A percentile compares a stretch with the other conserved stretches of the same genome.
Evolutionary conservation across 2,888 invertebrate species (phyloP).

Genomic region (Ferdinandea cuprea): DNA sequence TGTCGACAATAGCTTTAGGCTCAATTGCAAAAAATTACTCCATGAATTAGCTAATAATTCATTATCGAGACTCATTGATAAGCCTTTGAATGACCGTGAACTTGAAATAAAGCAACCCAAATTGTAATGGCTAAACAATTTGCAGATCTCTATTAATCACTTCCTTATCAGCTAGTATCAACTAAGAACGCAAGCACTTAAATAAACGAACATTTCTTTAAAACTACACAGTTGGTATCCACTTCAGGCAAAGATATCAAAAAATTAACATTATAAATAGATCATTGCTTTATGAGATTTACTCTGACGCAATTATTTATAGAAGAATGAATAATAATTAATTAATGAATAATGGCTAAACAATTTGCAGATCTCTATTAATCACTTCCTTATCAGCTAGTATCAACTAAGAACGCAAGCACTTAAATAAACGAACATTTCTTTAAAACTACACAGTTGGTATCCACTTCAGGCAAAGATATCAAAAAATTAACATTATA

Average conservation of each 20-base stretch:
- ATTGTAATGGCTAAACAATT: background rate
- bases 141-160: slow-evolving; percentile 5
- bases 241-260: background rate
- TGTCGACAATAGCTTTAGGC: no score
- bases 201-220: background rate
- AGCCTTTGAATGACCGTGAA: background rate
- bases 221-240: background rate
- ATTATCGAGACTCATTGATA: background rate
- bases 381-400: background rate
- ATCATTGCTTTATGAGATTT: slow-evolving; percentile 19
- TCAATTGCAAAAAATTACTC: background rate
- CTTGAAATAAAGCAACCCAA: background rate
- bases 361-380: background rate
- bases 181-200: background rate
- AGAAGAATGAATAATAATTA: slow-evolving; percentile 8
- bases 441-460: background rate
- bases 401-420: background rate
- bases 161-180: background rate
- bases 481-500: slow-evolving; percentile 40
- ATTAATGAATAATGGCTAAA: slow-evolving; percentile 1
- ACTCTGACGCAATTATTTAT: slow-evolving; percentile 28
- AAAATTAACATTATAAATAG: slow-evolving; percentile 46
- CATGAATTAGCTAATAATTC: no score
- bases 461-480: background rate
- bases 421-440: background rate